Conservation (phyloP, 2,797 vertebrate species). For the Halcyon badia region DNA sequence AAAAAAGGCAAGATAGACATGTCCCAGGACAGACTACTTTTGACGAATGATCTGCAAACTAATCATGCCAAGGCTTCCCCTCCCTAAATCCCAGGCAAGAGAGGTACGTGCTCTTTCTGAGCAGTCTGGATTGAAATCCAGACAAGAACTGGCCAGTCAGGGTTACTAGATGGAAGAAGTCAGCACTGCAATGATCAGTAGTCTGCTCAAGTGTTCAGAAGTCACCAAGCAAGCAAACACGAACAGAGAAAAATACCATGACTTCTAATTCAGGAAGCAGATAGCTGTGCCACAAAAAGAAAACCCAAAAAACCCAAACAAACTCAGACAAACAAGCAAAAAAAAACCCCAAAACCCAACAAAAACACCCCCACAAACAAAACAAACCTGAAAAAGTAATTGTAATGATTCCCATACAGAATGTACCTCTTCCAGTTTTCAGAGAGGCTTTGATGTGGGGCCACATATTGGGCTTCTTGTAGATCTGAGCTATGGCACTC, state of each 20-base stretch:
- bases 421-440: slow-evolving; percentile 81
- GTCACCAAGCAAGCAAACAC: not conserved
- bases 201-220: not conserved
- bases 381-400: too few species aligned
- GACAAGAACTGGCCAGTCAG: not conserved
- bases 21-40: not conserved
- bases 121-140: not conserved
- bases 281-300: not conserved
- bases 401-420: slow-evolving; percentile 79
- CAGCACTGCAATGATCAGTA: not conserved
- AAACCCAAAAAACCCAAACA: not conserved
- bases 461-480: not conserved
- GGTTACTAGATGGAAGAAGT: not conserved
- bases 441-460: slow-evolving; percentile 46
- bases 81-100: not conserved
- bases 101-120: not conserved
- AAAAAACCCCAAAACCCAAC: too few species aligned
- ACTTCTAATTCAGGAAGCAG: not conserved
- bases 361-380: too few species aligned
- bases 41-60: not conserved
- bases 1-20: not conserved
- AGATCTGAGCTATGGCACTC: not conserved
- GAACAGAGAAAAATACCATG: not conserved
- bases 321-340: too few species aligned
- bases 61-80: not conserved